These are phyloP conservation scores for Atherinosoma microstoma DNA, from an alignment of 2,797 vertebrate species.

Conservation along the genomic window DNA sequence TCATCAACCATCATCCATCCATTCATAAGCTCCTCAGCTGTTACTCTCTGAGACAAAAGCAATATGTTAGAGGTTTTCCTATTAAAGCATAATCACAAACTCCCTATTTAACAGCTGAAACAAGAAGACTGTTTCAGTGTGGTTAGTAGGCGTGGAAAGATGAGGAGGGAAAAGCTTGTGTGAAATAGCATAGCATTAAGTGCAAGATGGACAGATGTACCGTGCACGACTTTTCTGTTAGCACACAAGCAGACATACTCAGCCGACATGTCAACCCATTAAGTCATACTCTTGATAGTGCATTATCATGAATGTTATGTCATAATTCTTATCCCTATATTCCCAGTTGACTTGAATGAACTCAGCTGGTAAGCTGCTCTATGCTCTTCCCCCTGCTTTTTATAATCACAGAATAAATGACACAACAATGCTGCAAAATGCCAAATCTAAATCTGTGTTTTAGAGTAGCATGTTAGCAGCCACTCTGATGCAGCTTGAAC, in stretches of 20 bases:
- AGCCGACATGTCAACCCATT: slow-evolving; percentile 52
- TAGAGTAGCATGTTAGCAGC: slow-evolving; percentile 15
- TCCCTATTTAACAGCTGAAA: too few species aligned
- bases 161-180: slow-evolving; percentile 7
- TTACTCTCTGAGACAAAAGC: too few species aligned
- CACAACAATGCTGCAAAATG: slow-evolving; percentile 49
- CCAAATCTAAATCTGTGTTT: slow-evolving; percentile 13
- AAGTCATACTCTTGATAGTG: slow-evolving; percentile 48
- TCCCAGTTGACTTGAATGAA: slow-evolving; percentile 47
- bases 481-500: slow-evolving; percentile 38
- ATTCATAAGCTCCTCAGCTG: too few species aligned
- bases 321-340: slow-evolving; percentile 63
- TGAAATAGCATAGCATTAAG: slow-evolving; percentile 31
- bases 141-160: neutral
- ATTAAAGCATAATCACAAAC: too few species aligned
- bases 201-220: slow-evolving; percentile 61
- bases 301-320: slow-evolving; percentile 70
- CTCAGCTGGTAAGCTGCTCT: slow-evolving; percentile 42
- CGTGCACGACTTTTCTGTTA: slow-evolving; percentile 15
- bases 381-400: slow-evolving; percentile 22
- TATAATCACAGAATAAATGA: slow-evolving; percentile 47
- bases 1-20: too few species aligned
- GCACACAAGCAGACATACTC: slow-evolving; percentile 19
- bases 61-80: too few species aligned
- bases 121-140: too few species aligned